Base-by-base conservation (phyloP, 2,797 vertebrate genomes). In the Acanthornis magna region DNA sequence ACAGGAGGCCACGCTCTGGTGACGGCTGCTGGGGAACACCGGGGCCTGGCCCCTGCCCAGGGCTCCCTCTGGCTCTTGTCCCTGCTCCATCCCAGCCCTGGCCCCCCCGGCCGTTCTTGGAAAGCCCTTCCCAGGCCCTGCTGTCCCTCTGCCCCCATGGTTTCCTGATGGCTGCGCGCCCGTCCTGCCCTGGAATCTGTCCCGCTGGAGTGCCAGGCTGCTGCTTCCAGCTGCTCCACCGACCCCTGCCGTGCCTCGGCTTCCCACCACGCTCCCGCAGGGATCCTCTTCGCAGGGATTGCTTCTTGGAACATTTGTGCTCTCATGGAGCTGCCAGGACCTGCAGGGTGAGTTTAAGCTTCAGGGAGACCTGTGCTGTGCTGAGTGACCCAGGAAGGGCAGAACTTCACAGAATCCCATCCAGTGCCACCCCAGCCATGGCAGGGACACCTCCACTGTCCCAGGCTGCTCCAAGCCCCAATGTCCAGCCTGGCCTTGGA, bases 261-360 rank as follows among this genome's bases (percentile, higher is more conserved):
- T 16, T 50, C 17, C 57, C 22, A 4, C 22, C 16, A 3, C 1
- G 0, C 18, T 74, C 54, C 38, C 66, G 8, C 5, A 3, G 26
- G 6, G 50, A 65, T 48, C 11, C 43, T 61, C 68, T 30, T 15
- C 12, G n/a, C 2, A 34, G 21, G 25, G 6, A 8, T 27, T 42
- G 50, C 5, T 0, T 8, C n/a, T 18, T 25, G 25, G 26, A 45
- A 32, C 0, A 0, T 11, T 42, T 66, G 3, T 48, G 17, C 23
- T 47, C 68, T 27, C 0, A 0, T 32, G 70, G 45, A 58, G 18
- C n/a, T 16, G 50, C 8, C 54, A 57, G 67, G 42, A 60, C 27
- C 32, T n/a, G 57, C 13, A 2, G 21, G 29, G 16, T 6, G 15
- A 84, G 34, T 11, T 54, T 6, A 8, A 23, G 16, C 65, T 68